Evolutionary conservation across 2,888 invertebrate species (phyloP), one percentile per base, ranked within the genome.

Genomic region (Biston betularia): DNA sequence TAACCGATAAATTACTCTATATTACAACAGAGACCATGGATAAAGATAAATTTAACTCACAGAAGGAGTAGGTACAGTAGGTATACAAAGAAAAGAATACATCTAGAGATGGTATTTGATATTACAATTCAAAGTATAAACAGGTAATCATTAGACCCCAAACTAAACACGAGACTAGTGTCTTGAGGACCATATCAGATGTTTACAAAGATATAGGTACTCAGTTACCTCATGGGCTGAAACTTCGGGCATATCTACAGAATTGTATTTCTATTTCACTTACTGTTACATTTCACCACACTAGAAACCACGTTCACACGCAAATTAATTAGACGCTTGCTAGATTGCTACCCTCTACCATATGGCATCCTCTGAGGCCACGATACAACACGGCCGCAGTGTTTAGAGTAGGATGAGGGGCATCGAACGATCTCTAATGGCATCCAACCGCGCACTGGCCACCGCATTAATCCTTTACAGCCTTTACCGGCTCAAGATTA

Each of bases 381-480:
- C 58, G 58, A 80, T 84, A 83, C 86, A 82, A 89, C 86, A 87
- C 82, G 88, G 88, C 91, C 91, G 73, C 90, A 86, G 84, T 83
- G 89, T 90, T 91, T 90, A 90, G 90, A 85, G 78, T 71, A 75
- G 76, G 77, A 78, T 78, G 76, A 80, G 82, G 87, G 87, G 88
- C 88, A 88, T 90, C 88, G 90, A 89, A 87, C 87, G 88, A 84
- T 87, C 89, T 89, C 89, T 92, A 92, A 93, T 92, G 90, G 91
- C 87, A 89, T 89, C 85, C 88, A 81, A 90, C 92, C 92, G 86
- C 92, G 90, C 89, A 90, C 92, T 91, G 92, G 87, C 92, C 92
- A 88, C 91, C 88, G 84, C 92, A 90, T 91, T 92, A 93, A 93
- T 93, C 93, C 93, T 91, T 92, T 91, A 87, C 89, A 83, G 86